phyloP scores from a whole-genome alignment of 2,797 vertebrate genomes.

The Centroberyx gerrardi region DNA sequence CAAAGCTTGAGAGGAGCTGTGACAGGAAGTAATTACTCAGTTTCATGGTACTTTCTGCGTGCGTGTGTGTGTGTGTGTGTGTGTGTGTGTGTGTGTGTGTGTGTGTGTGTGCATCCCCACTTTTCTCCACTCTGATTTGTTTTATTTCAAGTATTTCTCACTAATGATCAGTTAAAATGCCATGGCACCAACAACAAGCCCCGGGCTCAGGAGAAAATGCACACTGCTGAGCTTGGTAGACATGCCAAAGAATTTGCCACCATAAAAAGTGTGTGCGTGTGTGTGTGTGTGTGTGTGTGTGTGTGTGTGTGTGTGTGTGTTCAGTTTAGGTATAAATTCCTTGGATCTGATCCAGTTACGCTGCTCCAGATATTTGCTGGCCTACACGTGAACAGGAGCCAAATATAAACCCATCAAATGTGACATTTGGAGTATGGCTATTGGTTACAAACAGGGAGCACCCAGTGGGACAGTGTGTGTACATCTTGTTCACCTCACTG shows the following conservation, averaged over 20 bases:
- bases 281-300: background rate
- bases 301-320: background rate
- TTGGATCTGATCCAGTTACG: background rate
- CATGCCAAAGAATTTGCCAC: background rate
- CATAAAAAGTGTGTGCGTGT: background rate
- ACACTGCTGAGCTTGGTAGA: background rate
- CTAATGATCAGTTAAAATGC: conserved; percentile 8
- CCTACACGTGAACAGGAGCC: background rate
- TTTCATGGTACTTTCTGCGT: background rate
- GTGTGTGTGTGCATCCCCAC: background rate
- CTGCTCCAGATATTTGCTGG: background rate
- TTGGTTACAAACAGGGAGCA: background rate
- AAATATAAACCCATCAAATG: background rate
- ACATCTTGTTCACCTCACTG: background rate
- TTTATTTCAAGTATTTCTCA: conserved; percentile 6
- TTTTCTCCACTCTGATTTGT: background rate
- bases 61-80: background rate
- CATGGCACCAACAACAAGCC: conserved; percentile 1
- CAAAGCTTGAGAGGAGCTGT: conserved; percentile 10
- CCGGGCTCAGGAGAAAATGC: background rate
- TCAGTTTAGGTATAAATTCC: background rate
- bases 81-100: conserved; percentile 10
- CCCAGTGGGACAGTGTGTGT: background rate
- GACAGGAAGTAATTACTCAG: conserved; percentile 53
- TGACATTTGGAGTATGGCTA: background rate